A percentile compares a stretch with the other conserved stretches of the same genome.
Evolutionary conservation across 1,140 invertebrate species (phyloP).

Genomic region (Littorina saxatilis): DNA sequence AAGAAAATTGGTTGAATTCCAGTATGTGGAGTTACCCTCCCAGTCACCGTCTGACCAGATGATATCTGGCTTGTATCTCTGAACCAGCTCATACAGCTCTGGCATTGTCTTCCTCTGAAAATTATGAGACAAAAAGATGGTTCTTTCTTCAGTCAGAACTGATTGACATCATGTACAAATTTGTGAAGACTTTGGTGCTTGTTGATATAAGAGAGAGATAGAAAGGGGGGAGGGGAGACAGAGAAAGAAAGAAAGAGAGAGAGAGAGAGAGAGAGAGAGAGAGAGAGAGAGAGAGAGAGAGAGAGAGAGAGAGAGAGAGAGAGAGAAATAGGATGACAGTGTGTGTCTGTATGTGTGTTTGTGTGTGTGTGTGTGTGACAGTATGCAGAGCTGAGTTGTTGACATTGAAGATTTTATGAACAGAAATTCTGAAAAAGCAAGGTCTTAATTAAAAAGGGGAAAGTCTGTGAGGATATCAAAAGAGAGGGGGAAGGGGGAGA

Average conservation of each 20-base stretch:
- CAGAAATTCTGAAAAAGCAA: no score
- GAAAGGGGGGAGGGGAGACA: no score
- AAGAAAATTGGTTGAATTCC: conserved; percentile 79
- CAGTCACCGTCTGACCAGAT: conserved; percentile 93
- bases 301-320: background rate
- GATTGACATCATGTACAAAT: no score
- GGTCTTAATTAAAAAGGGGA: no score
- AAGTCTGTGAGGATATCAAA: no score
- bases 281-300: background rate
- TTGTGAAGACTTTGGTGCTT: background rate
- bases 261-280: background rate
- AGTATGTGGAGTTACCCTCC: conserved; percentile 80
- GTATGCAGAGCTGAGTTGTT: no score
- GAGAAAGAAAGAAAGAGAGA: background rate
- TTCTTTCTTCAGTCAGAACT: background rate
- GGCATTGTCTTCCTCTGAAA: conserved; percentile 73
- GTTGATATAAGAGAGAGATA: background rate
- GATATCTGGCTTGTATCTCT: conserved; percentile 89
- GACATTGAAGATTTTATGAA: no score
- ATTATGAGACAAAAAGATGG: no score
- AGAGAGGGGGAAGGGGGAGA: no score
- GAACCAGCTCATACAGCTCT: conserved; percentile 79
- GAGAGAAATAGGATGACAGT: background rate
- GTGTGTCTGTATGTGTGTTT: no score
- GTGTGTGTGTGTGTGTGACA: no score